A percentile compares a stretch with the other conserved stretches of the same genome.
Conservation (phyloP, 2,888 invertebrate species). For the Hydropsyche betteni region DNA sequence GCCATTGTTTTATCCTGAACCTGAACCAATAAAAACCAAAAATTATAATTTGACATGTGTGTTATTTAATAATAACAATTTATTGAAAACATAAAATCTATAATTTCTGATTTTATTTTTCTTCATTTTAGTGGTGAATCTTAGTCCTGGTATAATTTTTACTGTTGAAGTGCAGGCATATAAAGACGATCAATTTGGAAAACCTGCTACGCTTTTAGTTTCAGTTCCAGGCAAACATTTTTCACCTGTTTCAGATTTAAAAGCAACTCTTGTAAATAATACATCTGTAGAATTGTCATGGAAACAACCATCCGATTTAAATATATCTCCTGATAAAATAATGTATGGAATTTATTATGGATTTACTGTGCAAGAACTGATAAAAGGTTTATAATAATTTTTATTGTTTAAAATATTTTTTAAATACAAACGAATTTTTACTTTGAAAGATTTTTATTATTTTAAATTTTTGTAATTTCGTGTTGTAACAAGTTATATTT, state of each 20-base stretch:
- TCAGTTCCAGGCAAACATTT: constrained; percentile 64
- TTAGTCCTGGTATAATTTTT: constrained; percentile 65
- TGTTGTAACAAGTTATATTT: constrained; percentile 42
- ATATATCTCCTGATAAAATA: constrained; percentile 55
- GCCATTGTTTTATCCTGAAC: constrained; percentile 66
- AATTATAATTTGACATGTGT: constrained; percentile 60
- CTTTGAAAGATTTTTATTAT: not conserved
- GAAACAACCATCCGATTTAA: constrained; percentile 68
- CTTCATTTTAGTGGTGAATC: constrained; percentile 61
- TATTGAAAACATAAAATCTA: not conserved
- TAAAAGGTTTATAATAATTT: constrained; percentile 62
- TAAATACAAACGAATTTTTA: not conserved
- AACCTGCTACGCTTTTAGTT: constrained; percentile 61
- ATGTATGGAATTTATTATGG: constrained; percentile 79
- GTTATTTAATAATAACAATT: constrained; percentile 53
- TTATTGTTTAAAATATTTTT: not conserved
- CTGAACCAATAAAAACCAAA: constrained; percentile 59
- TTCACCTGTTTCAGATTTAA: constrained; percentile 63
- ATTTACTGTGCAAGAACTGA: constrained; percentile 65
- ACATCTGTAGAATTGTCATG: constrained; percentile 74
- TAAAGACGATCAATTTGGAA: constrained; percentile 68
- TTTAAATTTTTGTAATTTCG: not conserved
- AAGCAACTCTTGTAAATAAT: constrained; percentile 65
- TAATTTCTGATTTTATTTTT: not conserved
- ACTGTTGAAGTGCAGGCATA: constrained; percentile 71